Evolutionary conservation across 2,113 vertebrate species (phyloP).

Genomic region (Dasyornis broadbenti): DNA sequence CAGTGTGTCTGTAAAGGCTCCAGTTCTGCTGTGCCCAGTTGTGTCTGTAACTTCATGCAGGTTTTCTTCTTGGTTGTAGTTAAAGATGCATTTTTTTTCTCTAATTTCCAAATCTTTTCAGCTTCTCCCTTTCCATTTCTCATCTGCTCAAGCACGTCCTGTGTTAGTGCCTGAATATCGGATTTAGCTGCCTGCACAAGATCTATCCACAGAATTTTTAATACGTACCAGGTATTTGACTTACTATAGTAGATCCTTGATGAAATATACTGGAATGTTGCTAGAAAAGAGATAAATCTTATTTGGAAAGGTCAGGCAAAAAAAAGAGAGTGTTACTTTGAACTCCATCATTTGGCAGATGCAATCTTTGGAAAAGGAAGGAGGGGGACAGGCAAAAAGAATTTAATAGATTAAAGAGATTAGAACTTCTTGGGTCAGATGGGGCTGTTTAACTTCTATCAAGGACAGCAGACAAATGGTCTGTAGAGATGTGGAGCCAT

Average conservation of each 20-base stretch:
- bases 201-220: not conserved
- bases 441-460: not conserved
- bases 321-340: not conserved
- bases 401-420: not conserved
- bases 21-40: not conserved
- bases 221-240: not conserved
- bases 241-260: not conserved
- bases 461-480: not conserved
- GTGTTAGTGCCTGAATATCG: not conserved
- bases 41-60: not conserved
- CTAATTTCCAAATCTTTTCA: not conserved
- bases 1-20: rapidly evolving
- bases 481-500: not conserved
- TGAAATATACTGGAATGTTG: not conserved
- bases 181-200: not conserved
- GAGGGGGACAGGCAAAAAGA: not conserved
- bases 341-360: not conserved
- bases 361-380: not conserved
- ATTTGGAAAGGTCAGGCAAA: not conserved
- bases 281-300: not conserved
- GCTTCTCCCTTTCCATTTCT: not conserved
- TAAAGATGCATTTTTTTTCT: not conserved
- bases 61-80: not conserved
- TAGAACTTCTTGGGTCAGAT: not conserved
- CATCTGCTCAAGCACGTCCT: not conserved